A percentile compares a stretch with the other conserved stretches of the same genome.
Evolutionary conservation across 1,140 invertebrate genomes (phyloP).

Genomic region (Stegodyphus dumicola): DNA sequence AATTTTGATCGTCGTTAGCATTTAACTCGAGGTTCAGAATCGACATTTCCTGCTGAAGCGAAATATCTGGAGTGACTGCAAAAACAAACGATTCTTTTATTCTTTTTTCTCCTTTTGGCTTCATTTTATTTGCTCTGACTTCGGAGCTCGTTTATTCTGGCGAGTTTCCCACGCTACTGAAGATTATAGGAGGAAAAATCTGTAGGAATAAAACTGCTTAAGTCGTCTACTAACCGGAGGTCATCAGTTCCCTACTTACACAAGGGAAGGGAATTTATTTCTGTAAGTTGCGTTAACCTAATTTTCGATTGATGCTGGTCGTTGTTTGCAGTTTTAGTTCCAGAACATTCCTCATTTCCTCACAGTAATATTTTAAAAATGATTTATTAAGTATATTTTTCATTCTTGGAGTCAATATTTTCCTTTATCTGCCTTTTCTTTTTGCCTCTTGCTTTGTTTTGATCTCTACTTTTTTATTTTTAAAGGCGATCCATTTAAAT

Average conservation of each 20-base stretch:
- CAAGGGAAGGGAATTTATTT: conserved; percentile 21
- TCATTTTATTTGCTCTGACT: conserved; percentile 33
- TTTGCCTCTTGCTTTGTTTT: too few species aligned
- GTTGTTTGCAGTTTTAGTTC: too few species aligned
- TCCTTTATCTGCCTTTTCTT: too few species aligned
- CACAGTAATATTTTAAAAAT: too few species aligned
- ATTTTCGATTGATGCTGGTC: too few species aligned
- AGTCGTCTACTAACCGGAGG: conserved; percentile 23
- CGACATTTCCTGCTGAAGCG: conserved; percentile 36
- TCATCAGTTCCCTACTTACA: conserved; percentile 29
- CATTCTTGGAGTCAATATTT: too few species aligned
- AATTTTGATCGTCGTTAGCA: conserved; percentile 46
- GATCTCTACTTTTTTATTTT: too few species aligned
- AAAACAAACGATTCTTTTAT: conserved; percentile 13
- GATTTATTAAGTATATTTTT: too few species aligned
- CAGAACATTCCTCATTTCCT: too few species aligned
- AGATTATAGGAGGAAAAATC: conserved; percentile 35
- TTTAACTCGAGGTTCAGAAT: conserved; percentile 19
- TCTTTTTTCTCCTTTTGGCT: not conserved
- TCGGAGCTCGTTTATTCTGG: conserved; percentile 35
- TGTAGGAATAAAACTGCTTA: conserved; percentile 32
- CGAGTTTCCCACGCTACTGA: conserved; percentile 12
- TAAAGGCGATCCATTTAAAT: too few species aligned
- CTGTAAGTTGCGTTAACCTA: not conserved
- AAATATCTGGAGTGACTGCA: conserved; percentile 23